Conservation (phyloP, 2,888 invertebrate species). For the Hermodice carunculata region DNA sequence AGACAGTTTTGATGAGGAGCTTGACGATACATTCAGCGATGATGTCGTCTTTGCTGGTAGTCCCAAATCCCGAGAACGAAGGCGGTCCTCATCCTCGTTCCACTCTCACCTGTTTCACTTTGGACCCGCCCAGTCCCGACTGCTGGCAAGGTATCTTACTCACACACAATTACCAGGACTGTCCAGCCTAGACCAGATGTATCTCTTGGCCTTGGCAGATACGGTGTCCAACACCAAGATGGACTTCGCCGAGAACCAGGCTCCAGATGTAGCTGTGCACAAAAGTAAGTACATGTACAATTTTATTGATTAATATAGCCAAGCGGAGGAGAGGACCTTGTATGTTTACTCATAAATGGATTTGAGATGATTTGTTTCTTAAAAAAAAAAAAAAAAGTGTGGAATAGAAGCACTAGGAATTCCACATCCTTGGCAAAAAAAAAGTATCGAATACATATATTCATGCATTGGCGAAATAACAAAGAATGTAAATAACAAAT, state of each 20-base stretch:
- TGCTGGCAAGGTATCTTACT: slow-evolving; percentile 78
- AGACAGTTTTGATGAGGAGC: slow-evolving; percentile 78
- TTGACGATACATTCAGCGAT: slow-evolving; percentile 63
- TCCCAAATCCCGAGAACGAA: not conserved
- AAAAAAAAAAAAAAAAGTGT: no score
- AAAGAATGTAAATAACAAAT: no score
- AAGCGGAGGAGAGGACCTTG: no score
- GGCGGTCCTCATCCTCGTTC: not conserved
- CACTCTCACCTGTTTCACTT: slow-evolving; percentile 34
- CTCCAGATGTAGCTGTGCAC: slow-evolving; percentile 16
- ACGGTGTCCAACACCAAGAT: slow-evolving; percentile 79
- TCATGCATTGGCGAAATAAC: no score
- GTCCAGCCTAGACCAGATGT: slow-evolving; percentile 97
- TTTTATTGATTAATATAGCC: no score
- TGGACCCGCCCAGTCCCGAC: slow-evolving; percentile 51
- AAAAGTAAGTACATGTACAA: slow-evolving; percentile 6
- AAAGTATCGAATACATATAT: no score
- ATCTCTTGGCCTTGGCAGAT: slow-evolving; percentile 97
- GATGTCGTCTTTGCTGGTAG: slow-evolving; percentile 48
- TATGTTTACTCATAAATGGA: no score
- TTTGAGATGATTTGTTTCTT: no score
- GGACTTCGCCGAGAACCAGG: slow-evolving; percentile 61
- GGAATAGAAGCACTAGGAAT: no score
- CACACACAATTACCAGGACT: slow-evolving; percentile 86
- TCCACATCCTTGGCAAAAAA: no score